These are phyloP conservation scores for Andrena cerasifolii DNA, from an alignment of 1,140 invertebrate genomes.

Conservation along the genomic window DNA sequence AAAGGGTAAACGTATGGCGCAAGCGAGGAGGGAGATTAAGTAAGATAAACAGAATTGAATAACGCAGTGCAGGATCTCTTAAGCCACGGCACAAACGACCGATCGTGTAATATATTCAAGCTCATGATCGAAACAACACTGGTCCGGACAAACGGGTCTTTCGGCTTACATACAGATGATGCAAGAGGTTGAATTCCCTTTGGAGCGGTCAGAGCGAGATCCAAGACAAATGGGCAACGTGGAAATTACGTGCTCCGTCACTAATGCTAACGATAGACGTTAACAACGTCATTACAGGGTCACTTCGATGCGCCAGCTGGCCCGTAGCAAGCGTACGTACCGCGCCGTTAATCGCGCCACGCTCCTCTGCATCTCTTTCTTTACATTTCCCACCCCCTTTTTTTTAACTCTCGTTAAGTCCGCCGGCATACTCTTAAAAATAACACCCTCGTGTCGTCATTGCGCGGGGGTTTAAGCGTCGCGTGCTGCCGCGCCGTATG, in stretches of 20 bases:
- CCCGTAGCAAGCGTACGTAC: conserved; percentile 8
- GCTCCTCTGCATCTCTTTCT: background rate
- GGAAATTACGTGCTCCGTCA: conserved; percentile 43
- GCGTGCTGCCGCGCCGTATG: background rate
- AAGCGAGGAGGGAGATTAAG: too few species aligned
- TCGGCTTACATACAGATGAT: background rate
- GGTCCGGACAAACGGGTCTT: too few species aligned
- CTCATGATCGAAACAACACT: too few species aligned
- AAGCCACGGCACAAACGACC: too few species aligned
- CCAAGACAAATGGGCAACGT: conserved; percentile 11
- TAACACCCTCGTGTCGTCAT: background rate
- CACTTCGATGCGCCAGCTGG: conserved; percentile 20
- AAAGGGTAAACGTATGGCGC: too few species aligned
- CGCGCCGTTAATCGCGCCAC: conserved; percentile 41
- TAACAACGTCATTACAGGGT: conserved; percentile 46
- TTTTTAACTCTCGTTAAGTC: conserved; percentile 6
- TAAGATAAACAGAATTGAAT: too few species aligned
- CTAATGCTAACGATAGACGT: conserved; percentile 37
- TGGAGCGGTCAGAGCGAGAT: background rate
- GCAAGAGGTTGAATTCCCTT: background rate
- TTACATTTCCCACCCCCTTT: background rate
- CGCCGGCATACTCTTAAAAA: conserved; percentile 3
- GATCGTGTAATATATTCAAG: too few species aligned
- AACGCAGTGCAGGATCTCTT: too few species aligned
- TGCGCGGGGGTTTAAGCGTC: conserved; percentile 4